phyloP scores from a whole-genome alignment of 2,797 vertebrate genomes.

The Sylvia borin region DNA sequence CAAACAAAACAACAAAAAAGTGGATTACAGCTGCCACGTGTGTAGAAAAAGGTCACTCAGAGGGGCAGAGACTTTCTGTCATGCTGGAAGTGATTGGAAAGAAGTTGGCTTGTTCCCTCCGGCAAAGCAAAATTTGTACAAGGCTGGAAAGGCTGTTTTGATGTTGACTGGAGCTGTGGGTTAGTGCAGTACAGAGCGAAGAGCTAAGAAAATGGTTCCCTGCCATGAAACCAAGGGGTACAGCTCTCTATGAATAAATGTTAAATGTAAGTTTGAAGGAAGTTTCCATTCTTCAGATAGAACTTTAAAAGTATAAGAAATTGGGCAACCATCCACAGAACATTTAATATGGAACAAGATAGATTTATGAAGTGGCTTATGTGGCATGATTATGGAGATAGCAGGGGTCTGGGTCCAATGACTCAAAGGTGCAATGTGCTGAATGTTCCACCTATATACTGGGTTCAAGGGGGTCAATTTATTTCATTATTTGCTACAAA shows the following conservation, averaged over 20 bases:
- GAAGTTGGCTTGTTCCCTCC: neutral
- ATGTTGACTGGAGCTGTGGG: neutral
- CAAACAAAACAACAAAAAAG: neutral
- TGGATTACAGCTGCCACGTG: neutral
- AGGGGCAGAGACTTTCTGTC: neutral
- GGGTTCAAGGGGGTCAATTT: neutral
- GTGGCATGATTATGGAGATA: neutral
- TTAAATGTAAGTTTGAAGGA: neutral
- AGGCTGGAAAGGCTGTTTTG: neutral
- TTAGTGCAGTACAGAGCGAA: neutral
- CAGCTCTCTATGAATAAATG: neutral
- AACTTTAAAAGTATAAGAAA: neutral
- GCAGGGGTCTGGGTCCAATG: slow-evolving; percentile 1
- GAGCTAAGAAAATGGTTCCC: neutral
- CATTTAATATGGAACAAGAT: neutral
- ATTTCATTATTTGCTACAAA: neutral
- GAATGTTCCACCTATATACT: neutral
- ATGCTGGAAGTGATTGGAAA: neutral
- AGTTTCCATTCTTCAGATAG: neutral
- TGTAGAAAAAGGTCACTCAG: neutral
- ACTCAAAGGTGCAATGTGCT: slow-evolving; percentile 16
- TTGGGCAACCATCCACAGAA: neutral
- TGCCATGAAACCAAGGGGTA: neutral
- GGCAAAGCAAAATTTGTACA: neutral
- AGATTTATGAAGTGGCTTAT: slow-evolving; percentile 17